phyloP scores from a whole-genome alignment of 2,113 vertebrate species.

The Micronisus gabar region DNA sequence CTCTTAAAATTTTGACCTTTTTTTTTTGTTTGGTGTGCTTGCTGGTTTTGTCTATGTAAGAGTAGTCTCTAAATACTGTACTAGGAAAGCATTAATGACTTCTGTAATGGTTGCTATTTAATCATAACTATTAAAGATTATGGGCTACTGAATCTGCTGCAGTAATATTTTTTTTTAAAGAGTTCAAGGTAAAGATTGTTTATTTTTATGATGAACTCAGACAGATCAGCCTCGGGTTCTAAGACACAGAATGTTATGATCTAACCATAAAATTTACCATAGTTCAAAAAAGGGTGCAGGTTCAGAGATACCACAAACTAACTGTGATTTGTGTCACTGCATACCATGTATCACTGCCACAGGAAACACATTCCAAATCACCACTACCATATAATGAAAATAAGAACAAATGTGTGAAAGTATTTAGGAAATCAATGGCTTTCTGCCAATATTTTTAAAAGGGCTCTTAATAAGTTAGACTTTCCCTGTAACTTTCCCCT shows the following conservation, averaged over 20 bases:
- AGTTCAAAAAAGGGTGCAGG: rapidly evolving
- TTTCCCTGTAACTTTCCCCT: background rate
- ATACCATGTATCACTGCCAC: background rate
- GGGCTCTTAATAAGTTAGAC: background rate
- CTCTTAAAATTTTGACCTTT: background rate
- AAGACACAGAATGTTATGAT: background rate
- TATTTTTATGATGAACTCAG: background rate
- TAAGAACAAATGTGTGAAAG: background rate
- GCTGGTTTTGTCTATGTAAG: background rate
- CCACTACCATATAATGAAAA: background rate
- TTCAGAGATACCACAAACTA: background rate
- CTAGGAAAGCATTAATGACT: background rate
- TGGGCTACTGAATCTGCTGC: background rate
- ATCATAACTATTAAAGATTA: background rate
- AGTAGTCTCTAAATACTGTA: background rate
- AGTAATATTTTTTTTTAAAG: background rate
- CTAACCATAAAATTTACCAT: background rate
- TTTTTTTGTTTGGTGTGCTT: background rate
- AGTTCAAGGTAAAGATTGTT: background rate
- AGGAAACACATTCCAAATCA: background rate
- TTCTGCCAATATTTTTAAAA: background rate
- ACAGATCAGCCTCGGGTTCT: background rate
- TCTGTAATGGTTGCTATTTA: background rate
- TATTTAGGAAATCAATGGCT: background rate
- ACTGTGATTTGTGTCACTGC: background rate